Conservation (phyloP, 2,888 invertebrate genomes). For the Dendrolimus houi region DNA sequence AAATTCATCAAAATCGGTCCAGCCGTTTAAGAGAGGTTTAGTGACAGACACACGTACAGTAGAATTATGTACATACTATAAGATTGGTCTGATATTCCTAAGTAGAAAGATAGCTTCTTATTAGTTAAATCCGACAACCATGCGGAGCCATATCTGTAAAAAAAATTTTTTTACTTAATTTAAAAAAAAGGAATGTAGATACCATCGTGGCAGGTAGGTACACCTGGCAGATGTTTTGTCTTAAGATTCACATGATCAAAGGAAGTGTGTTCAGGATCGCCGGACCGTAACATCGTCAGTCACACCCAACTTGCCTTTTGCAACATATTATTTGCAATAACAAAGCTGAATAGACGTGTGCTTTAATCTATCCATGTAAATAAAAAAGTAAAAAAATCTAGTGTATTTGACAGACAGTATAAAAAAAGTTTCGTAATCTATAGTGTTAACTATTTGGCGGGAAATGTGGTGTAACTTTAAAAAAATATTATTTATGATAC, state of each 20-base stretch:
- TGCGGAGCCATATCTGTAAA: too few species aligned
- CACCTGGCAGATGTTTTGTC: background rate
- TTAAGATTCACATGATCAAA: constrained; percentile 52
- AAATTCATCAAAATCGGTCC: too few species aligned
- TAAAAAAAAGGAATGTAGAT: too few species aligned
- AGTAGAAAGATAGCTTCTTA: too few species aligned
- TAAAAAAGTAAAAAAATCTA: constrained; percentile 15
- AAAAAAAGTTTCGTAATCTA: background rate
- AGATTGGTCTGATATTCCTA: too few species aligned
- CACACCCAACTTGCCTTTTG: constrained; percentile 58
- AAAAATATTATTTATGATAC: background rate
- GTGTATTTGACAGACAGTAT: background rate
- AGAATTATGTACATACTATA: too few species aligned
- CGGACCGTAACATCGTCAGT: constrained; percentile 41
- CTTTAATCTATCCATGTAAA: constrained; percentile 21
- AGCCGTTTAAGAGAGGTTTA: too few species aligned
- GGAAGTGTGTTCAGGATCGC: constrained; percentile 43
- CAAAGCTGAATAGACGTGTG: constrained; percentile 52
- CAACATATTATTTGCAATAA: constrained; percentile 60
- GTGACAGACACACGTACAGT: too few species aligned
- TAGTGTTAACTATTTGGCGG: background rate
- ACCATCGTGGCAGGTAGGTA: too few species aligned
- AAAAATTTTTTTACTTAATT: too few species aligned
- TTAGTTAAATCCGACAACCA: too few species aligned
- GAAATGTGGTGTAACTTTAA: background rate